A percentile compares a stretch with the other conserved stretches of the same genome.
Conservation (phyloP, 1,140 invertebrate genomes). For the Drosophila bocki region DNA sequence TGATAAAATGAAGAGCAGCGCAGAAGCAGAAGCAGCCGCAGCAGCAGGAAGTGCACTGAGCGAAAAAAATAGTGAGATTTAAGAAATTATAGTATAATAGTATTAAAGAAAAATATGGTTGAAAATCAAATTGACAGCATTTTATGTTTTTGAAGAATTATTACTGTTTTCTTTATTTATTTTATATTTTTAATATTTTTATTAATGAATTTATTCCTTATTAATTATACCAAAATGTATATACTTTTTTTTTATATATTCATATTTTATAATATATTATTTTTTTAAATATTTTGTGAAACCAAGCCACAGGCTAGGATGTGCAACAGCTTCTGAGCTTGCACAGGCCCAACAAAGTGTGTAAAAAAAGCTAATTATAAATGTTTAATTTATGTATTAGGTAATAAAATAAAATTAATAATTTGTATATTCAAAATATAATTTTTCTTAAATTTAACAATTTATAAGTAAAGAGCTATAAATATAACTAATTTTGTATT, state of each 20-base stretch:
- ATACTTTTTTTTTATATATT: too few species aligned
- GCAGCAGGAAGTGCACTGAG: slow-evolving; percentile 1
- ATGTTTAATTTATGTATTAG: too few species aligned
- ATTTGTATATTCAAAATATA: neutral
- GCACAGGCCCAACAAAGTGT: too few species aligned
- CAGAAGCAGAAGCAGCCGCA: slow-evolving; percentile 19
- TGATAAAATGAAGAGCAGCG: slow-evolving; percentile 62
- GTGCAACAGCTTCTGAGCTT: neutral
- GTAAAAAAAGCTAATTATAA: neutral
- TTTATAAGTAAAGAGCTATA: neutral
- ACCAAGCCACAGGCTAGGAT: too few species aligned
- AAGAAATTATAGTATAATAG: too few species aligned
- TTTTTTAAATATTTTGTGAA: too few species aligned
- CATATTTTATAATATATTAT: too few species aligned
- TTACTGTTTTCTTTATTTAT: neutral
- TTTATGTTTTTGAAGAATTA: too few species aligned
- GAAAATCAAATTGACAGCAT: too few species aligned
- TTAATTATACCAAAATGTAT: neutral
- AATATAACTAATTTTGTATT: neutral
- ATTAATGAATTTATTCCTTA: neutral
- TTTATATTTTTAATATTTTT: neutral
- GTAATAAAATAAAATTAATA: too few species aligned
- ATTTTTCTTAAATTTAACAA: neutral
- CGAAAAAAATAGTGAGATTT: neutral
- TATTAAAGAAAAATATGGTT: too few species aligned